Conservation (phyloP, 2,797 vertebrate species). For the Neopelma chrysocephalum region DNA sequence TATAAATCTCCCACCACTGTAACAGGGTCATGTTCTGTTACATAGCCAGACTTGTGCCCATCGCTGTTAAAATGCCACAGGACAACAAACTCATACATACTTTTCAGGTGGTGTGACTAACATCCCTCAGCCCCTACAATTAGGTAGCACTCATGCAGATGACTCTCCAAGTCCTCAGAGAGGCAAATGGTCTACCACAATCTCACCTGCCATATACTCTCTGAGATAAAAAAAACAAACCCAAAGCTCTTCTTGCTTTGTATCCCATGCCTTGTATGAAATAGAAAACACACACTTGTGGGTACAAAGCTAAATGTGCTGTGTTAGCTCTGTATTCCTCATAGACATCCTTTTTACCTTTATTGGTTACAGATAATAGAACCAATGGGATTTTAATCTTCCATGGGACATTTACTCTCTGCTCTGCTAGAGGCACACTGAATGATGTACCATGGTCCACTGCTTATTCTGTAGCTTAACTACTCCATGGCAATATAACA, state of each 20-base stretch:
- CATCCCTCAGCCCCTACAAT: accelerated
- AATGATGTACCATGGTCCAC: conserved; percentile 41
- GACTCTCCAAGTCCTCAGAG: neutral
- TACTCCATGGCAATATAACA: neutral
- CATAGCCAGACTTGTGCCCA: neutral
- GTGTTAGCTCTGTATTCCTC: neutral
- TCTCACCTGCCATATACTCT: neutral
- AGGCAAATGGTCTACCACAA: neutral
- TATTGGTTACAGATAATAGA: conserved; percentile 51
- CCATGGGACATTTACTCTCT: conserved; percentile 31
- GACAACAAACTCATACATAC: accelerated
- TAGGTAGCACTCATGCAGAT: neutral
- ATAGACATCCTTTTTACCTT: neutral
- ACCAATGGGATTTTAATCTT: conserved; percentile 59
- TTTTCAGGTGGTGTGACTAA: neutral
- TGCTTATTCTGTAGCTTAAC: conserved; percentile 19
- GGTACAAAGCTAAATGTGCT: neutral
- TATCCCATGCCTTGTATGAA: neutral
- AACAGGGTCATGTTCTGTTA: neutral
- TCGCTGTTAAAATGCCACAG: neutral
- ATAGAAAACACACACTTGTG: neutral
- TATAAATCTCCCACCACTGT: neutral
- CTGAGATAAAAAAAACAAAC: neutral
- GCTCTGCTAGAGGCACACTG: neutral
- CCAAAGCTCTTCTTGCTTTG: neutral